Percentiles rank a stretch among this genome's conserved stretches.
These are phyloP conservation scores for Epizoanthus illoricatus DNA, from an alignment of 92 coral and sea anemone genomes.

Conservation along the genomic window DNA sequence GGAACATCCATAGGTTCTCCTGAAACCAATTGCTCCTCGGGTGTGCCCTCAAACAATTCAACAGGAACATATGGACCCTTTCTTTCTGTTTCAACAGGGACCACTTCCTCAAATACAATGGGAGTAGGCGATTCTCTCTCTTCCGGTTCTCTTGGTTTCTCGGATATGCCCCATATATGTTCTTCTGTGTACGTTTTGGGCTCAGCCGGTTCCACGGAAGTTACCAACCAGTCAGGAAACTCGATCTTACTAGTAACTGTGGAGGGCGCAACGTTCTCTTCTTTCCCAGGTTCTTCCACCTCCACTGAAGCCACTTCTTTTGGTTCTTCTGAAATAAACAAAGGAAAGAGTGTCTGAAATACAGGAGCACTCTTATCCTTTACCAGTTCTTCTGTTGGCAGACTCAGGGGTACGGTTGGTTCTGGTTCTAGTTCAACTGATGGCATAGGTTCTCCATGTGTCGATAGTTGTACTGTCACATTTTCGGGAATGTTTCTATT, in stretches of 20 bases:
- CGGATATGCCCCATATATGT: constrained; percentile 30
- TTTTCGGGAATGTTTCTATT: constrained; percentile 31
- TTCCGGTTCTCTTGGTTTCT: constrained; percentile 40
- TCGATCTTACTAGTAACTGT: background rate
- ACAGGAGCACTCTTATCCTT: constrained; percentile 18
- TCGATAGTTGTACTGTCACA: constrained; percentile 23
- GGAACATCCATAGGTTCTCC: constrained; percentile 45
- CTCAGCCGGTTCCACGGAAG: background rate
- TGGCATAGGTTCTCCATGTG: background rate
- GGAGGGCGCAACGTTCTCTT: background rate
- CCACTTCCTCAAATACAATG: constrained; percentile 19
- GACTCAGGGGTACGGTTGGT: background rate
- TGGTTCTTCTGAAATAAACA: constrained; percentile 49
- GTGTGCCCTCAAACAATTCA: constrained; percentile 1
- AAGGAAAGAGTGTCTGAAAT: constrained; percentile 50
- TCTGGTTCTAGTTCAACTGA: background rate
- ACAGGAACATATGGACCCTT: constrained; percentile 7
- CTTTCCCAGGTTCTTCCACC: background rate
- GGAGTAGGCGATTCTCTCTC: background rate
- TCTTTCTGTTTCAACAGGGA: constrained; percentile 25
- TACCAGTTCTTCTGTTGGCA: constrained; percentile 34
- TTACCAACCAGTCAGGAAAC: background rate
- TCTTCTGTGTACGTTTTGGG: constrained; percentile 14
- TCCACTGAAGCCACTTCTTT: background rate
- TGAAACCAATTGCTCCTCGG: background rate